These are phyloP conservation scores for Nemoura dubitans DNA, from an alignment of 2,888 invertebrate species.

Conservation along the genomic window DNA sequence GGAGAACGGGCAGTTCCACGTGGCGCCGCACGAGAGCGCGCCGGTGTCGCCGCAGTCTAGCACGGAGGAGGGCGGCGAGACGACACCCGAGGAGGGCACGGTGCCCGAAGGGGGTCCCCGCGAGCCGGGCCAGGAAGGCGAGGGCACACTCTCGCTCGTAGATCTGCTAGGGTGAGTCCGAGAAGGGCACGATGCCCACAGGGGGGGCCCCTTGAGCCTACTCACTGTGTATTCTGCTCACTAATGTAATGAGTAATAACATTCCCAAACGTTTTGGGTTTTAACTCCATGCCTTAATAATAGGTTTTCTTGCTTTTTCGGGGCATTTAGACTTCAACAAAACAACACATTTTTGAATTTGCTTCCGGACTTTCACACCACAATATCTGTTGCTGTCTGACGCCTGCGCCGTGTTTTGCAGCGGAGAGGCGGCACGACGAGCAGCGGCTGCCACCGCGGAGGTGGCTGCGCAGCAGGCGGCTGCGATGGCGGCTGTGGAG, in stretches of 20 bases:
- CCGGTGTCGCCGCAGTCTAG: constrained; percentile 75
- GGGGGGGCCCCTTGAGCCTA: too few species aligned
- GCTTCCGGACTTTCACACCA: too few species aligned
- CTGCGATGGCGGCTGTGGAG: constrained; percentile 89
- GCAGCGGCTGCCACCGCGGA: constrained; percentile 83
- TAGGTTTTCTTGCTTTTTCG: too few species aligned
- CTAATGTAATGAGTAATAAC: too few species aligned
- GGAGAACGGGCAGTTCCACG: constrained; percentile 81
- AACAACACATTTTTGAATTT: too few species aligned
- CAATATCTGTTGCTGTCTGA: too few species aligned
- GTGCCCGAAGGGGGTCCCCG: constrained; percentile 57
- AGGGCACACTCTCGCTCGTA: constrained; percentile 72
- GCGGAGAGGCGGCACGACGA: constrained; percentile 85
- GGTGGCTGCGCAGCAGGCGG: constrained; percentile 88
- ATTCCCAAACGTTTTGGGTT: too few species aligned
- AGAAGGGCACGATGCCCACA: too few species aligned
- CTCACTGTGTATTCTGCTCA: too few species aligned
- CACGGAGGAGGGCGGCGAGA: constrained; percentile 73
- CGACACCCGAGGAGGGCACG: constrained; percentile 71
- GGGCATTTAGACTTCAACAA: too few species aligned
- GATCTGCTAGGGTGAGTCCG: constrained; percentile 75
- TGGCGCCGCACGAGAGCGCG: constrained; percentile 76
- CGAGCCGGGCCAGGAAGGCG: constrained; percentile 54
- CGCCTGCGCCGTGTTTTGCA: constrained; percentile 56
- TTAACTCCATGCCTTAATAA: too few species aligned